Percentiles rank a stretch among this genome's conserved stretches.
These are phyloP conservation scores for Eumacrocentrus americanus DNA, from an alignment of 2,888 invertebrate genomes.

Conservation along the genomic window DNA sequence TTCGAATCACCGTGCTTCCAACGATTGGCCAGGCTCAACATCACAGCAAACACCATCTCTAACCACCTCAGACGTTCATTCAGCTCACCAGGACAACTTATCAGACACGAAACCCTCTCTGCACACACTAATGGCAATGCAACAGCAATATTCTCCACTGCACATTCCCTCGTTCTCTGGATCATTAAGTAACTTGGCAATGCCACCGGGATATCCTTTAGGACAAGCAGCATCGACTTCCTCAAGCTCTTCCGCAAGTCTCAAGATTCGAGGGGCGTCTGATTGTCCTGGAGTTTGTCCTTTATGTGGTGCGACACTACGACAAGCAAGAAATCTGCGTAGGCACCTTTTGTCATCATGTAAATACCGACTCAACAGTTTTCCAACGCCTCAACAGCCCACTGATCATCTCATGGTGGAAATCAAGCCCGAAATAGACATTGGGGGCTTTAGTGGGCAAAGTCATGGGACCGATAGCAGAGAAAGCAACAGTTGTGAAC, in stretches of 20 bases:
- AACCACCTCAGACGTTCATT: constrained; percentile 31
- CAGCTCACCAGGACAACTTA: constrained; percentile 44
- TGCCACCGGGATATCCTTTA: constrained; percentile 26
- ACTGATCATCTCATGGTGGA: constrained; percentile 51
- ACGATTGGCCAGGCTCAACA: constrained; percentile 34
- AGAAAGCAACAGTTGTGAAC: constrained; percentile 52
- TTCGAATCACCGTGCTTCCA: constrained; percentile 47
- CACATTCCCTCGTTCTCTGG: constrained; percentile 59
- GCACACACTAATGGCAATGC: constrained; percentile 55
- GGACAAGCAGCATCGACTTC: constrained; percentile 14
- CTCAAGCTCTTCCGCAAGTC: background rate
- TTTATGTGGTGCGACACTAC: constrained; percentile 66
- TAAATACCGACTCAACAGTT: constrained; percentile 57
- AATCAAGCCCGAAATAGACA: constrained; percentile 55
- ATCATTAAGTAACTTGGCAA: constrained; percentile 46
- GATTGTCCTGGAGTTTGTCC: constrained; percentile 70
- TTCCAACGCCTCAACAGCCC: constrained; percentile 42
- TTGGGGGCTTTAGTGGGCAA: constrained; percentile 42
- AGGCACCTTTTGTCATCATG: constrained; percentile 64
- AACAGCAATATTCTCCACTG: constrained; percentile 55
- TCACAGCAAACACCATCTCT: constrained; percentile 32
- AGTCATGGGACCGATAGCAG: constrained; percentile 48
- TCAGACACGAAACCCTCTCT: constrained; percentile 51
- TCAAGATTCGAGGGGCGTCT: constrained; percentile 66
- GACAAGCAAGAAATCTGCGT: constrained; percentile 67